Evolutionary conservation across 2,797 vertebrate species (phyloP).

Genomic region (Sebastes trivittatus): DNA sequence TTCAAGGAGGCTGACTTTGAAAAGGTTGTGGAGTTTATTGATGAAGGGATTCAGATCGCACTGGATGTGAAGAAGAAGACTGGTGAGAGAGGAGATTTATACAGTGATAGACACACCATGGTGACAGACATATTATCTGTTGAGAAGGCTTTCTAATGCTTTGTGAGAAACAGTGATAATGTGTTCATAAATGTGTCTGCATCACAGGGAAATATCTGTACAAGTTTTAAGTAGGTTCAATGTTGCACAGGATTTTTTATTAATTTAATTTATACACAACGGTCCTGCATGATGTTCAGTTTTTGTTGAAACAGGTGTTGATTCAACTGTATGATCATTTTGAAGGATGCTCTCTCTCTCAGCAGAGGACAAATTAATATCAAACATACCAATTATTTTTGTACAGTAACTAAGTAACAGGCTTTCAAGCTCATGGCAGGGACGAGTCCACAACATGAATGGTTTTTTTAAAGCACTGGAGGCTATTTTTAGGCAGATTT

Average conservation of each 20-base stretch:
- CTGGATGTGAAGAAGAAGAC: conserved; percentile 89
- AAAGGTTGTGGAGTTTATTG: conserved; percentile 88
- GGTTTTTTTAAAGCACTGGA: background rate
- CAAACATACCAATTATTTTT: background rate
- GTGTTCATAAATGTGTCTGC: background rate
- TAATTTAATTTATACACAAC: rapidly evolving
- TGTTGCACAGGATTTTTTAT: background rate
- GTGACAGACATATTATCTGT: background rate
- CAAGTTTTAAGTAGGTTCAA: background rate
- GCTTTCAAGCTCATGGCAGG: background rate
- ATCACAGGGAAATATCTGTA: background rate
- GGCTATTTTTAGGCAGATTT: background rate
- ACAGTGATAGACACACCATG: background rate
- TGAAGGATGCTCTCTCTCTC: background rate
- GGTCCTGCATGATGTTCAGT: background rate
- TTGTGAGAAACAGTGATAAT: background rate
- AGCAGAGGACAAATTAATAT: background rate
- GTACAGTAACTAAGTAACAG: background rate
- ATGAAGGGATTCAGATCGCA: conserved; percentile 86
- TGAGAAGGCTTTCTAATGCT: background rate
- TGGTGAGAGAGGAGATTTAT: conserved; percentile 71
- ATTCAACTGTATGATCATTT: background rate
- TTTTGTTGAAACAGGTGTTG: background rate
- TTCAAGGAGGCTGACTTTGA: conserved; percentile 88
- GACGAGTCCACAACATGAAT: background rate